These are phyloP conservation scores for Perca flavescens DNA, from an alignment of 2,113 vertebrate species.

Conservation along the genomic window DNA sequence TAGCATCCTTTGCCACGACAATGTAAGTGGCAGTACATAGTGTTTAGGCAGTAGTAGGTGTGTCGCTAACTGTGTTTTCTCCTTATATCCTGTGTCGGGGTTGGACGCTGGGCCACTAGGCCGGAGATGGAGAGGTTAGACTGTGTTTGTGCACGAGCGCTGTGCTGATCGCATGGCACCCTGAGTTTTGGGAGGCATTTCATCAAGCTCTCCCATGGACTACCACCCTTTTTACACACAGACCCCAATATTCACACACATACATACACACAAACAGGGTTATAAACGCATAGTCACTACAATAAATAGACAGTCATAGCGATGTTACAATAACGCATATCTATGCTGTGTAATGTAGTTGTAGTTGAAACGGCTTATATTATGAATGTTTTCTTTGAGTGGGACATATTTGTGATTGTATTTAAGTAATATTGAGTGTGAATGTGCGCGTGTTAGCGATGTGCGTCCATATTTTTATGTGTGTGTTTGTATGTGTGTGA, in stretches of 20 bases:
- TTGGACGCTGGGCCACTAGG: constrained; percentile 84
- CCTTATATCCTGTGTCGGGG: constrained; percentile 82
- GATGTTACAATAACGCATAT: background rate
- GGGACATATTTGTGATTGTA: background rate
- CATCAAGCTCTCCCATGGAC: constrained; percentile 75
- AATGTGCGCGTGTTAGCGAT: background rate
- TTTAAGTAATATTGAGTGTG: background rate
- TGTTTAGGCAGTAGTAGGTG: constrained; percentile 44
- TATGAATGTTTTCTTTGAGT: background rate
- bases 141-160: constrained; percentile 85
- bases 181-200: constrained; percentile 73
- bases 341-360: background rate
- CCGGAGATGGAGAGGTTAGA: constrained; percentile 89
- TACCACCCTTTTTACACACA: constrained; percentile 53
- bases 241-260: constrained; percentile 39
- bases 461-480: constrained; percentile 11
- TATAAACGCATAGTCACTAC: background rate
- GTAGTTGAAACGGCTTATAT: constrained; percentile 6
- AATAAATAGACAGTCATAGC: background rate
- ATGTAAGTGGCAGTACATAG: constrained; percentile 29
- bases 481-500: constrained; percentile 71
- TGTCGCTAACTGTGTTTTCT: constrained; percentile 83
- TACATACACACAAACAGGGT: constrained; percentile 1
- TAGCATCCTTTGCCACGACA: constrained; percentile 36
- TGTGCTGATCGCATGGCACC: constrained; percentile 87